These are phyloP conservation scores for Catharus bicknelli DNA, from an alignment of 2,113 vertebrate genomes.

Conservation along the genomic window DNA sequence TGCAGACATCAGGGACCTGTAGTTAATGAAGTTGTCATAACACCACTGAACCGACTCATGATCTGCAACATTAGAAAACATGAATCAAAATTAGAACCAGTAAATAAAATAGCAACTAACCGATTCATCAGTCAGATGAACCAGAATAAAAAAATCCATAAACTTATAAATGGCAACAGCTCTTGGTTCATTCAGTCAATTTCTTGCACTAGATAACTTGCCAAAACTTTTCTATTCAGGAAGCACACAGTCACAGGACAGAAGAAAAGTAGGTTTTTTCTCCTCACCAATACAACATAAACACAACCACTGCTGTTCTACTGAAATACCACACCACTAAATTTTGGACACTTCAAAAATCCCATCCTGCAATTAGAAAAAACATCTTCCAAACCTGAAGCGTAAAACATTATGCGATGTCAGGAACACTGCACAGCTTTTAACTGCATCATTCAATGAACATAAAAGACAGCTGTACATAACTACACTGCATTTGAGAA, in stretches of 20 bases:
- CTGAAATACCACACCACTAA: not conserved
- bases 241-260: not conserved
- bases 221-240: not conserved
- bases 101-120: slow-evolving; percentile 34
- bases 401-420: rapidly evolving
- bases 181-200: not conserved
- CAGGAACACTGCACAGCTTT: not conserved
- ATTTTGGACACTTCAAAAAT: not conserved
- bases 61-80: slow-evolving; percentile 79
- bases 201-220: not conserved
- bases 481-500: not conserved
- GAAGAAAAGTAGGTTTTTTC: rapidly evolving
- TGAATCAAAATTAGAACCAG: slow-evolving; percentile 68
- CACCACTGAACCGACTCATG: slow-evolving; percentile 99
- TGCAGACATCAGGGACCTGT: slow-evolving; percentile 98
- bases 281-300: not conserved
- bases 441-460: not conserved
- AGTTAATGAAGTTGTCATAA: slow-evolving; percentile 99
- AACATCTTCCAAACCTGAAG: not conserved
- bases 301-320: not conserved
- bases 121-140: slow-evolving; percentile 27
- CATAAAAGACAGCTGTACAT: not conserved
- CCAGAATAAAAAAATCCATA: not conserved
- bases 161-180: not conserved
- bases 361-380: not conserved